A percentile compares a stretch with the other conserved stretches of the same genome.
Conservation (phyloP, 2,888 invertebrate genomes). For the Hemaris fuciformis region DNA sequence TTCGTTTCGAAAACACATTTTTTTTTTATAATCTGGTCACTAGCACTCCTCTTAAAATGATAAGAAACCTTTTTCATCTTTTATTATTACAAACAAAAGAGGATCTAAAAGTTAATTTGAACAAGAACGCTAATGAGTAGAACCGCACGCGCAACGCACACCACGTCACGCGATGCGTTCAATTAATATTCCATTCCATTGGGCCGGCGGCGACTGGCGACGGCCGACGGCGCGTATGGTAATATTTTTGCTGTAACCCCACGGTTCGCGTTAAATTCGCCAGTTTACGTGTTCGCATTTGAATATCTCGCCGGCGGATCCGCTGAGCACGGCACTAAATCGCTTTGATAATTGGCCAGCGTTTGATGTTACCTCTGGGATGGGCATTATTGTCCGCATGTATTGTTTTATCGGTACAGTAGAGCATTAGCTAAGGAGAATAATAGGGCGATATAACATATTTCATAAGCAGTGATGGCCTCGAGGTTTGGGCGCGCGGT, state of each 20-base stretch:
- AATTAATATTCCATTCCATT: conserved; percentile 1
- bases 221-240: background rate
- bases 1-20: too few relatives aligned
- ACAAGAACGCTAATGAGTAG: too few relatives aligned
- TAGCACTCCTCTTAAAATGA: too few relatives aligned
- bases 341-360: background rate
- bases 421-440: too few relatives aligned
- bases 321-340: background rate
- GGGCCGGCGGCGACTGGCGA: background rate
- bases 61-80: too few relatives aligned
- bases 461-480: too few relatives aligned
- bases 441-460: too few relatives aligned
- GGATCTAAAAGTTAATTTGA: too few relatives aligned
- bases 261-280: background rate
- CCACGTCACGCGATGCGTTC: background rate
- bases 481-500: too few relatives aligned
- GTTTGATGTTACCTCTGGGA: background rate
- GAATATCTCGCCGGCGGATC: conserved; percentile 15
- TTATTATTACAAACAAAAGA: too few relatives aligned
- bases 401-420: too few relatives aligned
- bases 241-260: conserved; percentile 1
- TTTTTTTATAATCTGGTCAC: too few relatives aligned
- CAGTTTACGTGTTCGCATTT: conserved; percentile 10
- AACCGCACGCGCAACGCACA: background rate
- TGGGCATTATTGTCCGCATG: background rate